Evolutionary conservation across 2,888 invertebrate species (phyloP).

Genomic region (Diadegma fenestrale): DNA sequence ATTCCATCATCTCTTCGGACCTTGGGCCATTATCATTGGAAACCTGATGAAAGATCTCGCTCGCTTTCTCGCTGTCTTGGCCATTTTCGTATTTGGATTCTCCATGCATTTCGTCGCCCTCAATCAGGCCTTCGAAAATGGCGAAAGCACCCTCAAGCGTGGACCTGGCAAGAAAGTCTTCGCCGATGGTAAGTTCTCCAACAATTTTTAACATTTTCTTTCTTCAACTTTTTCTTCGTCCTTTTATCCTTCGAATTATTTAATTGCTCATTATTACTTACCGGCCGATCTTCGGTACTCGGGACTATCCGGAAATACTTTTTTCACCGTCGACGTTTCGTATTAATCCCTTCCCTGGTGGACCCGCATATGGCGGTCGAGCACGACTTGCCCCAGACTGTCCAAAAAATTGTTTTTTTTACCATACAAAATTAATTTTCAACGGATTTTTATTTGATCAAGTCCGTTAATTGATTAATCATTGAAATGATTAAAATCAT

Average conservation of each 20-base stretch:
- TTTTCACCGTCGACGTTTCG: too few relatives aligned
- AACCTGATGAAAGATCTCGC: conserved; percentile 97
- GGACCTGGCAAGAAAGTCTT: conserved; percentile 86
- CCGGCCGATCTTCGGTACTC: conserved; percentile 6
- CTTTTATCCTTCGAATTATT: neutral
- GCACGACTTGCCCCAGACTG: too few relatives aligned
- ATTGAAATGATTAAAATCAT: too few relatives aligned
- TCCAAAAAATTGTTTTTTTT: too few relatives aligned
- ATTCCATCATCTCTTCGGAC: conserved; percentile 99
- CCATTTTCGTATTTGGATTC: conserved; percentile 99
- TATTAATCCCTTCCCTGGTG: too few relatives aligned
- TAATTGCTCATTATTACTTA: neutral
- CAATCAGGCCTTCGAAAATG: conserved; percentile 95
- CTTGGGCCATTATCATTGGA: conserved; percentile 99
- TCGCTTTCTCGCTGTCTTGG: conserved; percentile 98
- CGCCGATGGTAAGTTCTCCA: conserved; percentile 89
- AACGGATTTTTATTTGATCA: too few relatives aligned
- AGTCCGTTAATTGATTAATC: too few relatives aligned
- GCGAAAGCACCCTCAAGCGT: conserved; percentile 84
- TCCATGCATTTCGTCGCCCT: conserved; percentile 98
- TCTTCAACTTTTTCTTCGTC: conserved; percentile 6
- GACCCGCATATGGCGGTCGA: too few relatives aligned
- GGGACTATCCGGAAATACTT: too few relatives aligned
- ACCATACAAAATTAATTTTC: too few relatives aligned
- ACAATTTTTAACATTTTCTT: conserved; percentile 26